Percentiles rank a stretch among this genome's conserved stretches.
phyloP scores from a whole-genome alignment of 1,140 invertebrate species.

The Drosophila paulistorum region DNA sequence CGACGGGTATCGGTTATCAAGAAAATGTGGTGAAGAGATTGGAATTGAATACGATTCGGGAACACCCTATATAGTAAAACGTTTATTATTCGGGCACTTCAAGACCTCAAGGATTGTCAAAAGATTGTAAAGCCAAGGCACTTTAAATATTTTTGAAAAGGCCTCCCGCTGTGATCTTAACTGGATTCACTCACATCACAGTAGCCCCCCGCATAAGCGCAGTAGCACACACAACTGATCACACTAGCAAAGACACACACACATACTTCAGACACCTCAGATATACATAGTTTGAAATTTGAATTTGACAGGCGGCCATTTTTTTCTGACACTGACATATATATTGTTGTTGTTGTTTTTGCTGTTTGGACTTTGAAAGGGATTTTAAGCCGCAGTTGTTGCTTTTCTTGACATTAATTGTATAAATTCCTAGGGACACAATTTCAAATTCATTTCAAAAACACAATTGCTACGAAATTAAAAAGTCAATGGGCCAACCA shows the following conservation, averaged over 20 bases:
- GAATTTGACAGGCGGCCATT: conserved; percentile 55
- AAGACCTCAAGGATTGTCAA: conserved; percentile 43
- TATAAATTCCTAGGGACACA: conserved; percentile 64
- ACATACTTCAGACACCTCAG: not conserved
- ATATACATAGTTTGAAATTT: conserved; percentile 36
- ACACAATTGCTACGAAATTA: conserved; percentile 78
- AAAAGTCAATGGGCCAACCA: conserved; percentile 49
- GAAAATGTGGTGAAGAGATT: too few species aligned
- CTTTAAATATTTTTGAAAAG: conserved; percentile 16
- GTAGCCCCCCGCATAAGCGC: conserved; percentile 34
- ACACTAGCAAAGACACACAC: not conserved
- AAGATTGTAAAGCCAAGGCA: conserved; percentile 23
- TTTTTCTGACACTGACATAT: conserved; percentile 50
- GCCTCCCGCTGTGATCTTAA: conserved; percentile 41
- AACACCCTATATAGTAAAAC: conserved; percentile 12
- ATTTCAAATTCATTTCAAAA: conserved; percentile 69
- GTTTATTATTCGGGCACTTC: not conserved
- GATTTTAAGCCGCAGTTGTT: conserved; percentile 56
- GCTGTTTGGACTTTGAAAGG: conserved; percentile 58
- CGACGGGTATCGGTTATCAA: too few species aligned
- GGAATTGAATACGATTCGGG: too few species aligned
- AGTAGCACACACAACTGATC: conserved; percentile 39
- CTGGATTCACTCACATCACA: conserved; percentile 38
- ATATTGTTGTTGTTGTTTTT: conserved; percentile 28
- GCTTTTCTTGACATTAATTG: conserved; percentile 70